A percentile compares a stretch with the other conserved stretches of the same genome.
Conservation (phyloP, 2,113 vertebrate species). For the Rhabdornis inornatus region DNA sequence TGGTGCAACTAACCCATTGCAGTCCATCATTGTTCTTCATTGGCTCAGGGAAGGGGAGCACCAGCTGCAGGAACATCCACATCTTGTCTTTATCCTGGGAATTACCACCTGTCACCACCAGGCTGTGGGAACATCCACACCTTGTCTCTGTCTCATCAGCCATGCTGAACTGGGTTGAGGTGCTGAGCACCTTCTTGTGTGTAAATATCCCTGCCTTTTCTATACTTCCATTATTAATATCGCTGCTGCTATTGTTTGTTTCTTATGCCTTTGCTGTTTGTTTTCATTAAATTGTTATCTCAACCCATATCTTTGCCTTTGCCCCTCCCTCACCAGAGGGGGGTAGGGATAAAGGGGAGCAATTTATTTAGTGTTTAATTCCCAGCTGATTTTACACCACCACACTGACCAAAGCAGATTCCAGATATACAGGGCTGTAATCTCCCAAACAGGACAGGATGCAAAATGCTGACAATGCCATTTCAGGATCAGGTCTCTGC, state of each 20-base stretch:
- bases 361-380: neutral
- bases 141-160: neutral
- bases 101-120: accelerated
- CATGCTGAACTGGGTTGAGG: neutral
- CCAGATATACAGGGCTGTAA: neutral
- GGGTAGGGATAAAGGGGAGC: neutral
- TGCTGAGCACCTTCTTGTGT: neutral
- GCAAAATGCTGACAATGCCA: neutral
- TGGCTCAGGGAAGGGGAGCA: neutral
- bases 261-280: neutral
- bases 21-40: too few species aligned
- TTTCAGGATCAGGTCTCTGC: neutral
- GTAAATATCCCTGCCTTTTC: accelerated
- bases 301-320: neutral
- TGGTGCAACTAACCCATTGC: too few species aligned
- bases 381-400: neutral
- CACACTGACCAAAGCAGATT: neutral
- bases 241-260: neutral
- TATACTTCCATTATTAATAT: neutral
- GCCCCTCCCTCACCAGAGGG: neutral
- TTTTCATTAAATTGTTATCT: neutral
- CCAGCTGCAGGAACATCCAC: neutral
- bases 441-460: neutral
- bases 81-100: neutral
- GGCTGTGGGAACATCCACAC: neutral